phyloP scores from a whole-genome alignment of 2,888 invertebrate species.

The Epinotia nisella region DNA sequence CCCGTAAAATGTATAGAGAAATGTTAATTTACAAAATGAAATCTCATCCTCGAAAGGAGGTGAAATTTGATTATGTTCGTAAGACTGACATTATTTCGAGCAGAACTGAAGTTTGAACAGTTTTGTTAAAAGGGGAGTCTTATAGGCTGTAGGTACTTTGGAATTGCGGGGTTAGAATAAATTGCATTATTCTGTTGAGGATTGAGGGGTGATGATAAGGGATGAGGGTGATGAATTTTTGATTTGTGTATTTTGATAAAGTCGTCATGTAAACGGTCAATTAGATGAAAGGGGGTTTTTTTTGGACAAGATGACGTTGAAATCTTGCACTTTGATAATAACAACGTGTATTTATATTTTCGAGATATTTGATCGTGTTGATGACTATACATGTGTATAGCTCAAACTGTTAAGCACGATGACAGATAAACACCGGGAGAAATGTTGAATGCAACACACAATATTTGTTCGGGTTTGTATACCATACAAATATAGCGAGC shows the following conservation, averaged over 20 bases:
- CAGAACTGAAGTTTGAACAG: conserved; percentile 45
- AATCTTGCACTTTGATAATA: background rate
- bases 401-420: no score
- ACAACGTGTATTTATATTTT: background rate
- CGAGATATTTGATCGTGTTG: background rate
- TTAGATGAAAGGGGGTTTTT: background rate
- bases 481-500: background rate
- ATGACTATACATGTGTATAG: background rate
- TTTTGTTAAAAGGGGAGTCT: conserved; percentile 41
- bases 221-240: conserved; percentile 16
- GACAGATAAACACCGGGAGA: background rate
- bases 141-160: conserved; percentile 7
- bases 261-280: background rate
- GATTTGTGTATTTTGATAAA: conserved; percentile 3
- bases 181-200: conserved; percentile 32
- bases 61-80: conserved; percentile 80
- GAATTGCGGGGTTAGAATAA: conserved; percentile 16
- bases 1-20: conserved; percentile 74
- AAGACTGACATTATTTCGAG: conserved; percentile 72
- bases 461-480: background rate
- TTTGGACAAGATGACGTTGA: background rate
- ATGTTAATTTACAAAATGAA: conserved; percentile 79
- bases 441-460: background rate
- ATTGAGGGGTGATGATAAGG: background rate
- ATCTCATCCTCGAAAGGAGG: conserved; percentile 64